Conservation (phyloP, 1,140 invertebrate genomes). For the Dreissena polymorpha region DNA sequence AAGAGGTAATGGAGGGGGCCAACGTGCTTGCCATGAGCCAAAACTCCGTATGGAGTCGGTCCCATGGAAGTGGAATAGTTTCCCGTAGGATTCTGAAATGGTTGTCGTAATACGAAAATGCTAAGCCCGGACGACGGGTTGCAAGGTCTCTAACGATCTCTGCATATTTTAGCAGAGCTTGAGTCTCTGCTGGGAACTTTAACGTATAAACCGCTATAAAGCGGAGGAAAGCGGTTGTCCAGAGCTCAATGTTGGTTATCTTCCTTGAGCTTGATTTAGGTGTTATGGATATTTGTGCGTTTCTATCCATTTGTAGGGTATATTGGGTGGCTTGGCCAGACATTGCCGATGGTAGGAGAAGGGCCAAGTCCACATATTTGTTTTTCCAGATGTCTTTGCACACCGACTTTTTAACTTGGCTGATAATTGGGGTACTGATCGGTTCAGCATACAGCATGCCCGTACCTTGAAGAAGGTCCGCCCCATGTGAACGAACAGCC, state of each 20-base stretch:
- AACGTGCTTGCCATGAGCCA: conserved; percentile 8
- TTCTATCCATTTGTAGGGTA: conserved; percentile 12
- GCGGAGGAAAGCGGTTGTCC: conserved; percentile 10
- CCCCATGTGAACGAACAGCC: background rate
- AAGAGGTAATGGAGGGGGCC: background rate
- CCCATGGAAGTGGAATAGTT: conserved; percentile 3
- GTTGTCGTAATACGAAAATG: conserved; percentile 14
- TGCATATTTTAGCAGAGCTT: conserved; percentile 10
- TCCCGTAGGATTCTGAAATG: conserved; percentile 19
- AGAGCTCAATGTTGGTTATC: conserved; percentile 5
- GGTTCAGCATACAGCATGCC: conserved; percentile 1
- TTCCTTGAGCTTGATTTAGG: background rate
- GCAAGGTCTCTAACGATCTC: conserved; percentile 32
- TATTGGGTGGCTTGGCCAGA: background rate
- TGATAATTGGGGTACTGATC: conserved; percentile 2
- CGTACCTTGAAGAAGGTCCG: background rate
- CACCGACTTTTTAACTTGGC: conserved; percentile 2
- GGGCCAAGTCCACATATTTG: conserved; percentile 26
- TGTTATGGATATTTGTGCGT: background rate
- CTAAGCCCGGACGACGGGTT: conserved; percentile 1
- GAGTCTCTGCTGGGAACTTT: conserved; percentile 23
- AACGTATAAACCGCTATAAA: conserved; percentile 3
- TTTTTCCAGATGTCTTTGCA: conserved; percentile 29
- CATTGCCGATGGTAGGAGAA: background rate
- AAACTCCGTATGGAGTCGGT: conserved; percentile 20